A percentile compares a stretch with the other conserved stretches of the same genome.
These are phyloP conservation scores for Linurgus olivaceus DNA, from an alignment of 2,797 vertebrate genomes.

Conservation along the genomic window DNA sequence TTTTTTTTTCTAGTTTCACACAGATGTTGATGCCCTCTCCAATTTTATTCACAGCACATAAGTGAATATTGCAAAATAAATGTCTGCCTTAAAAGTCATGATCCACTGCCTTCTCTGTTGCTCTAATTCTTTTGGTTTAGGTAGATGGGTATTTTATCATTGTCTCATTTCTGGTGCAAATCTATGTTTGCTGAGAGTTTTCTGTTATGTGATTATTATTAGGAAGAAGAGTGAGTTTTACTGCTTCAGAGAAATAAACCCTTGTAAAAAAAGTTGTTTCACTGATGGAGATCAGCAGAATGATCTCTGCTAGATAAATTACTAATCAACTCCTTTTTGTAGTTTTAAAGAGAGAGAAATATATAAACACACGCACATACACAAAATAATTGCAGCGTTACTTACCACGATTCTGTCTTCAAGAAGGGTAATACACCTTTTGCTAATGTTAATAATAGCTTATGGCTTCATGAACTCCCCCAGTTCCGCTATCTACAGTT, in stretches of 20 bases:
- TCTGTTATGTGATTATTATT: neutral
- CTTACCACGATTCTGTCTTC: neutral
- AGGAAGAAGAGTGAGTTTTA: neutral
- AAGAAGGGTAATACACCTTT: neutral
- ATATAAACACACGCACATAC: neutral
- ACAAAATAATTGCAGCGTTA: neutral
- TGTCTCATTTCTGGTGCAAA: neutral
- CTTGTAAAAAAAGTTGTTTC: neutral
- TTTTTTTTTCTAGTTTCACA: neutral
- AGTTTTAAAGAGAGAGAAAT: neutral
- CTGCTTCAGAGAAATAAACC: neutral
- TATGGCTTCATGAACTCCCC: neutral
- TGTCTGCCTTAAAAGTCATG: neutral
- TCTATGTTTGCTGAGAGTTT: neutral
- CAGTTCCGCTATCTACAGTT: neutral
- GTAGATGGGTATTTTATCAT: neutral
- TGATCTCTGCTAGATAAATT: neutral
- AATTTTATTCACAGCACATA: neutral
- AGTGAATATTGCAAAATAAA: neutral
- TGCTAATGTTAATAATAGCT: neutral
- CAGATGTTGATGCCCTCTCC: neutral
- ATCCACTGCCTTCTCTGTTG: neutral
- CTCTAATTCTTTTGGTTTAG: neutral
- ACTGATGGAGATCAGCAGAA: neutral
- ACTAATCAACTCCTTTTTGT: neutral